Evolutionary conservation across 2,113 vertebrate genomes (phyloP).

Genomic region (Eleginops maclovinus): DNA sequence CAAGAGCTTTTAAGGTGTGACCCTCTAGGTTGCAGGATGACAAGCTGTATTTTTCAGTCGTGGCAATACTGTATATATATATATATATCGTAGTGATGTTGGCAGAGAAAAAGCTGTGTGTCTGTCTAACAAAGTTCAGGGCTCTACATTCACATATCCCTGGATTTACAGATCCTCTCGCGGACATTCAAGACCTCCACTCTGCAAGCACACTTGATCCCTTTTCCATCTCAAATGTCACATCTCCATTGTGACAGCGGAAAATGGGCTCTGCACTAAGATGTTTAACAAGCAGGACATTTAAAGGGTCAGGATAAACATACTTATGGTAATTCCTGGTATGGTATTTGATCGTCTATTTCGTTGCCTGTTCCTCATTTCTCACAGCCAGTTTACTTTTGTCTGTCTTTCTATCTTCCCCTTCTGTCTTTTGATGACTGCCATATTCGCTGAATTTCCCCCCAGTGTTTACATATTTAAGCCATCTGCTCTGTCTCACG

Average conservation of each 20-base stretch:
- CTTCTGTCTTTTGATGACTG: conserved; percentile 28
- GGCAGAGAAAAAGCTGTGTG: not conserved
- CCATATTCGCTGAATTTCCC: not conserved
- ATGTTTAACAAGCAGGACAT: conserved; percentile 2
- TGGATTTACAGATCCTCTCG: conserved; percentile 52
- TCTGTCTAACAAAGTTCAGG: conserved; percentile 1
- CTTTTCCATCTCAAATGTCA: conserved; percentile 47
- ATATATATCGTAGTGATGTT: not conserved
- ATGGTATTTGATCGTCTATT: not conserved
- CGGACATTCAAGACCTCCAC: conserved; percentile 4
- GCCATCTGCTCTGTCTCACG: conserved; percentile 46
- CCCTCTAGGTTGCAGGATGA: conserved; percentile 6
- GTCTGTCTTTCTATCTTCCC: not conserved
- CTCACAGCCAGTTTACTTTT: not conserved
- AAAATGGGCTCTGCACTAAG: not conserved
- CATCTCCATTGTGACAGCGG: conserved; percentile 25
- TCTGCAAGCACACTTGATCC: conserved; percentile 50
- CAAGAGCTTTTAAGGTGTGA: conserved; percentile 35
- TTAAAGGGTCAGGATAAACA: conserved; percentile 16
- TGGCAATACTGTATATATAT: not conserved
- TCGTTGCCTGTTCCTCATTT: not conserved
- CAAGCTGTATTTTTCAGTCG: conserved; percentile 7
- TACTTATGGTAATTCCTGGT: not conserved
- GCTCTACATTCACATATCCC: conserved; percentile 39
- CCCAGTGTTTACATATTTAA: conserved; percentile 40